Evolutionary conservation across 2,888 invertebrate genomes (phyloP), one percentile per base, ranked within the genome.

Genomic region (Apodemia zela): DNA sequence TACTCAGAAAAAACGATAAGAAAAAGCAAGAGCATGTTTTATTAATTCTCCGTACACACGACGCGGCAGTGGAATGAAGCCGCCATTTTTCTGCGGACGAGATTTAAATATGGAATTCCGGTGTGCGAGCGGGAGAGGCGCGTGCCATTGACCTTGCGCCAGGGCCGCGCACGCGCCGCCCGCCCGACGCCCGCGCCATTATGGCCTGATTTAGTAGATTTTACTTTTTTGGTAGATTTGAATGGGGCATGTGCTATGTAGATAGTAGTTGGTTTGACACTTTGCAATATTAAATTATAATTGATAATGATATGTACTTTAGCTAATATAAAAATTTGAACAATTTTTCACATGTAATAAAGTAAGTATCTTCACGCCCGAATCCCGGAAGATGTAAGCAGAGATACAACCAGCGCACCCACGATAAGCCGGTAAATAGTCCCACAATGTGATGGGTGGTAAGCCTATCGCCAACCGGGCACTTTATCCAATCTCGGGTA

Each of bases 101-200:
- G 89, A 90, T 90, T 91, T 90, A 91, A 91, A 91, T 90, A 90
- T 91, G 91, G 91, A 89, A 91, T 91, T 89, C 90, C 90, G 90
- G 90, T 89, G 91, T 89, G 89, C 85, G 90, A 90, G 90, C 83
- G 84, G 86, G 90, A 90, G 85, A 85, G 87, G 76, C 84, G 87
- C 87, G 87, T 89, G 90, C 89, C 89, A 91, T 89, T 91, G 90
- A 91, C 90, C 89, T 89, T 89, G 90, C 83, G 81, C 80, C 84
- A 82, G 85, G 84, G 85, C 85, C 84, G 85, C 84, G 84, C 88
- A 84, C 87, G 89, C 87, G 88, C 84, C 79, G 75, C 76, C 74
- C 75, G 71, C 68, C 71, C 71, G 71, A 76, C 75, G 75, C 78
- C 75, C 76, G 74, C 71, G 45, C 45, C 45, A n/a, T 45, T n/a